Conservation (phyloP, 2,888 invertebrate genomes). For the Ditula angustiorana region DNA sequence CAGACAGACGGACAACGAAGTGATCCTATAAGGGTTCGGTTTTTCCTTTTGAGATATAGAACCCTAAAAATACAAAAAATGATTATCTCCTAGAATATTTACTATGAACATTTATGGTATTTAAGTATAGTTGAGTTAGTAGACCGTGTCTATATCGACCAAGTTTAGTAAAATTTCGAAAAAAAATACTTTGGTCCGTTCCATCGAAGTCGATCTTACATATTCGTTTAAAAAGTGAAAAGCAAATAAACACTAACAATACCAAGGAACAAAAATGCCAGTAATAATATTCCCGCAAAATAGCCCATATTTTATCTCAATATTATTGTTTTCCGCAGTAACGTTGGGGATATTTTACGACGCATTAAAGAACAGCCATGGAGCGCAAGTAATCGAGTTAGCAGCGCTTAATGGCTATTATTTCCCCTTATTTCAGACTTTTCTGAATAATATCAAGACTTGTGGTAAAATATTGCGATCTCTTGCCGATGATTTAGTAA, state of each 20-base stretch:
- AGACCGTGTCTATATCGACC: no score
- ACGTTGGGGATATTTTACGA: conserved; percentile 35
- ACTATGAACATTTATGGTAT: no score
- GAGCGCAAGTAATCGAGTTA: conserved; percentile 34
- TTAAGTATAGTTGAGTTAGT: no score
- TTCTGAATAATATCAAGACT: conserved; percentile 38
- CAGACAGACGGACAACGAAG: no score
- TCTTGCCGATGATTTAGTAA: conserved; percentile 25
- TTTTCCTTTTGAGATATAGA: no score
- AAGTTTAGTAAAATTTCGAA: no score
- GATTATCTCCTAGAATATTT: no score
- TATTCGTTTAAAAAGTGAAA: not conserved
- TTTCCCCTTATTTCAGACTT: conserved; percentile 33
- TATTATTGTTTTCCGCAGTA: conserved; percentile 32
- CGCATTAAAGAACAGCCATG: conserved; percentile 31
- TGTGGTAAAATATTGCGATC: conserved; percentile 33
- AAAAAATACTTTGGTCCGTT: not conserved
- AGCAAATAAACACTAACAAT: conserved; percentile 1
- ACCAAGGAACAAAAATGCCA: conserved; percentile 3
- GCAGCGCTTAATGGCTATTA: conserved; percentile 35
- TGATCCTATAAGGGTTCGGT: no score
- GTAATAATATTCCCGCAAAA: conserved; percentile 7
- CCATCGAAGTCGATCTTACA: not conserved
- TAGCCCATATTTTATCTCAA: conserved; percentile 28
- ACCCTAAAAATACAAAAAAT: no score